phyloP scores from a whole-genome alignment of 2,797 vertebrate genomes.

The Ibycter americanus region DNA sequence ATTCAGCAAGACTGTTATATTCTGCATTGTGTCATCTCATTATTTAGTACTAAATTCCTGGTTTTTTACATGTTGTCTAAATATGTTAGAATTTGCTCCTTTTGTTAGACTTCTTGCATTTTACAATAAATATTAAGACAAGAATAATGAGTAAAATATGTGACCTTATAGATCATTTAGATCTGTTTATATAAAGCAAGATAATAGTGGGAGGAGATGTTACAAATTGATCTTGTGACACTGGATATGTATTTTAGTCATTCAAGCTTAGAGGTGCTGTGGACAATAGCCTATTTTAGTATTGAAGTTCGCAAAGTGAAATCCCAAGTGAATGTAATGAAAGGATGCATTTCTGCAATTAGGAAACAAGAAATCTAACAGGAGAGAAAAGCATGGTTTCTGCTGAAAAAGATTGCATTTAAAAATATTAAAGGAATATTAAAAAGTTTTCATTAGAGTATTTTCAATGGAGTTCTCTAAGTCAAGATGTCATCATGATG shows the following conservation, averaged over 20 bases:
- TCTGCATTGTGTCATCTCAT: not conserved
- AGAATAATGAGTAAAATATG: not conserved
- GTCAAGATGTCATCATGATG: not conserved
- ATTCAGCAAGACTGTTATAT: not conserved
- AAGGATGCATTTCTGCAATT: not conserved
- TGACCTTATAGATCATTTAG: not conserved
- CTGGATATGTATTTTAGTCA: not conserved
- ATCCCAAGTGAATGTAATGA: not conserved
- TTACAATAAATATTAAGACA: not conserved
- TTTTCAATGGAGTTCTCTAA: not conserved
- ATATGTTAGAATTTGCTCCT: not conserved
- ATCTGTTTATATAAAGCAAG: not conserved
- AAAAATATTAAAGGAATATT: not conserved
- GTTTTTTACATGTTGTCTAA: not conserved
- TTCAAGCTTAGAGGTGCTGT: not conserved
- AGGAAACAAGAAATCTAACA: not conserved
- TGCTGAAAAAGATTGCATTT: not conserved
- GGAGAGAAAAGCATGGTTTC: not conserved
- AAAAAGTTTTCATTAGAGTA: not conserved
- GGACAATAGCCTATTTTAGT: not conserved
- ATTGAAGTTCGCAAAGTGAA: not conserved
- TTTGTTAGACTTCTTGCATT: not conserved
- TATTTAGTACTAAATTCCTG: not conserved
- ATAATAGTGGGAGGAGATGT: not conserved
- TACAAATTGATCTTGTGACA: not conserved